Base-by-base conservation (phyloP, 1,140 invertebrate genomes). In the Ylistrum balloti region DNA sequence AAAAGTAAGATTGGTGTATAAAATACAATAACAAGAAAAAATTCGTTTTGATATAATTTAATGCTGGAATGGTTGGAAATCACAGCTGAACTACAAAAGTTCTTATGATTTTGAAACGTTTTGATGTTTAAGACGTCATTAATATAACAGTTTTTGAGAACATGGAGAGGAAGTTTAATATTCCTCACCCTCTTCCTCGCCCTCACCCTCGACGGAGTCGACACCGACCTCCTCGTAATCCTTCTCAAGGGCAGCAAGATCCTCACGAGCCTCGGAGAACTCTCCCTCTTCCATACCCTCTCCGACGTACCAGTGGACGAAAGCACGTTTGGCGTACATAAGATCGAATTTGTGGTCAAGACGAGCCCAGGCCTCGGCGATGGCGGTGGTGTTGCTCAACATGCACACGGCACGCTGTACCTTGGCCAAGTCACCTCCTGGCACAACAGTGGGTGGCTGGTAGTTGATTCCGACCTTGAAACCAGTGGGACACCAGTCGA, bases 401-500 rank as follows among this genome's bases (percentile, higher is more conserved):
- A 98, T 98, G 97, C 97, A 97, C 97, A 98, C 90, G 97, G 97
- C 94, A 97, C 98, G 92, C 34, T 93, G 95, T 9, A 97, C 96
- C 93, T 96, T 97, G 34, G 97, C 97, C 90, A 97, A 94, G 97
- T 97, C 96, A 97, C 97, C 88, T 97, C 98, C 95, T 97, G 98
- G 94, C 97, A 95, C 94, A 89, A 94, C 93, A 92, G 98, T 98
- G 74, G 95, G 94, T 86, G 95, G 95, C 89, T 95, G 95, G 90
- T 95, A 95, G 91, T 95, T 95, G 90, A 95, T 94, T 33, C 93
- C 93, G 56, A 95, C 94, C 91, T 95, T 95, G 91, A 95, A 95
- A 33, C 98, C 98, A 94, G 98, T 98, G 87, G 98, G 98, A 96
- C 98, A 98, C 98, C 98, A 98, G 96, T 98, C 98, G 56, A 98